These are phyloP conservation scores for Pogoniulus pusillus DNA, from an alignment of 2,797 vertebrate genomes.

Conservation along the genomic window DNA sequence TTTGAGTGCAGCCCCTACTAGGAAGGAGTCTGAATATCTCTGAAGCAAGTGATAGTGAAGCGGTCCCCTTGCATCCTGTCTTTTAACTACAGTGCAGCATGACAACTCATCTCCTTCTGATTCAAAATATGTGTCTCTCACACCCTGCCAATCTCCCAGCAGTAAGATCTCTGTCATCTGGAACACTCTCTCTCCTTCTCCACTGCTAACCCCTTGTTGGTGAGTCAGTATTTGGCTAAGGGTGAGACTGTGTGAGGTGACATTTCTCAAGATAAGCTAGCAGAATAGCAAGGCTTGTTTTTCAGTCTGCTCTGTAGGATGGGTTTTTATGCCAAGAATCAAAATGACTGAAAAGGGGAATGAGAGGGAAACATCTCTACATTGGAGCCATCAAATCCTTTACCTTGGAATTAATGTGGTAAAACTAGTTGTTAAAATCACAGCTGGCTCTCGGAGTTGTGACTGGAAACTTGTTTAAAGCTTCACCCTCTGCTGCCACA, in stretches of 20 bases:
- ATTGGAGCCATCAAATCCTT: not conserved
- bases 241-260: conserved; percentile 42
- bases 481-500: not conserved
- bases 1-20: not conserved
- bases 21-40: not conserved
- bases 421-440: not conserved
- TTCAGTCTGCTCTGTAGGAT: not conserved
- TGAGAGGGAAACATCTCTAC: not conserved
- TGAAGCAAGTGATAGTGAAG: not conserved
- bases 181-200: not conserved
- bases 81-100: not conserved
- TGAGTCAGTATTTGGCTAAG: conserved; percentile 70
- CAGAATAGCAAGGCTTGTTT: not conserved
- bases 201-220: not conserved
- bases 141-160: not conserved
- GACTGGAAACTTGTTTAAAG: not conserved
- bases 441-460: not conserved
- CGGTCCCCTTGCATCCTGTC: not conserved
- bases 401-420: not conserved
- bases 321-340: not conserved
- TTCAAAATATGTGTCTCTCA: not conserved
- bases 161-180: not conserved
- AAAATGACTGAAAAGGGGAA: not conserved
- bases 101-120: not conserved
- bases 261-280: conserved; percentile 53